A percentile compares a stretch with the other conserved stretches of the same genome.
These are phyloP conservation scores for Odontophorus gujanensis DNA, from an alignment of 2,113 vertebrate species.

Conservation along the genomic window DNA sequence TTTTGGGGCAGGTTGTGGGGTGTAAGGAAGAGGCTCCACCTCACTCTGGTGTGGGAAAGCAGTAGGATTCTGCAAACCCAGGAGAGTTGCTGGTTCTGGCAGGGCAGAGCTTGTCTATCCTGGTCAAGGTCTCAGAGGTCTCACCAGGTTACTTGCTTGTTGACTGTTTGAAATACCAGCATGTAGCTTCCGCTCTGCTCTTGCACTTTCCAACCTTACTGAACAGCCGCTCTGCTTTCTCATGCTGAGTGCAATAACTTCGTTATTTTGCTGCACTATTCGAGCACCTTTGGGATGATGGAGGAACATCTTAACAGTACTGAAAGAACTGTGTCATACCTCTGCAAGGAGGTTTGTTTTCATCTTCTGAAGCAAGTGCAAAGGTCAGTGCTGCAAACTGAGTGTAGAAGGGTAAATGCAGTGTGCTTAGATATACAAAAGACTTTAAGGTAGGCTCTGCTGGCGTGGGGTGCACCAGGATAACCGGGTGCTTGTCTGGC, in stretches of 20 bases:
- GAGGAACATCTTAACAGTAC: neutral
- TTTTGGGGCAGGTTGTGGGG: neutral
- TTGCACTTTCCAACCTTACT: neutral
- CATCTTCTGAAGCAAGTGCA: neutral
- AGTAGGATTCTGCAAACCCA: neutral
- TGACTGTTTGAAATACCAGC: slow-evolving; percentile 53
- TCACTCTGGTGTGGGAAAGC: neutral
- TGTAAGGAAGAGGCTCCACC: neutral
- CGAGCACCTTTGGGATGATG: neutral
- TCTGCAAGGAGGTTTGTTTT: neutral
- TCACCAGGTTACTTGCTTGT: slow-evolving; percentile 51
- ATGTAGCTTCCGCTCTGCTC: slow-evolving; percentile 13
- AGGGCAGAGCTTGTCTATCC: slow-evolving; percentile 51
- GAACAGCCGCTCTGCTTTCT: neutral
- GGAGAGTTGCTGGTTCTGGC: slow-evolving; percentile 35
- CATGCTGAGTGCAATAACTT: neutral
- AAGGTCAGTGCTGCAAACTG: neutral
- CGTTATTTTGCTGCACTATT: neutral
- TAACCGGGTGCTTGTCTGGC: neutral
- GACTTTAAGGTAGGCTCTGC: neutral
- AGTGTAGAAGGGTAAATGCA: neutral
- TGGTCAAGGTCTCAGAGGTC: slow-evolving; percentile 62
- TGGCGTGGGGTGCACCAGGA: neutral
- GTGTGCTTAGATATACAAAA: neutral
- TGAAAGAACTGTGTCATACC: neutral